These are phyloP conservation scores for Epistrophella euchroma DNA, from an alignment of 2,888 invertebrate species.

Conservation along the genomic window DNA sequence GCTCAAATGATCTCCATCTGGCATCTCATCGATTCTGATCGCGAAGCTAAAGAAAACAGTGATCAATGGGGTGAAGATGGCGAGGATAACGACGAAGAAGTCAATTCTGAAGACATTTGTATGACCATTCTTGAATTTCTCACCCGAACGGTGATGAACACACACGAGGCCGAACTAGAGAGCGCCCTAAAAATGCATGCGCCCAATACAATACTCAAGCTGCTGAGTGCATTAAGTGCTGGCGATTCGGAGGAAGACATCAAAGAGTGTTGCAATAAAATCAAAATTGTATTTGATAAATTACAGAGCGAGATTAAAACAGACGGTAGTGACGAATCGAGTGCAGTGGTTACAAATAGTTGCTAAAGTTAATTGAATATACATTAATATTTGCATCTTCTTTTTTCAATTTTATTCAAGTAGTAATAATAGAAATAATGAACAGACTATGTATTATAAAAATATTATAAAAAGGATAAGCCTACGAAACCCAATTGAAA, in stretches of 20 bases:
- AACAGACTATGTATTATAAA: conserved; percentile 26
- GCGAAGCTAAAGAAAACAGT: conserved; percentile 70
- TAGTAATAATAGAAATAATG: conserved; percentile 56
- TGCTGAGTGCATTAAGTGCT: conserved; percentile 76
- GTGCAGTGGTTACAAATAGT: conserved; percentile 40
- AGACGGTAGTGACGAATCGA: conserved; percentile 40
- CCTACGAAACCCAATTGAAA: background rate
- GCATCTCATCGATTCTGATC: conserved; percentile 78
- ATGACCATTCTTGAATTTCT: conserved; percentile 79
- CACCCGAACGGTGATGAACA: conserved; percentile 78
- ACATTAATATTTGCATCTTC: conserved; percentile 9
- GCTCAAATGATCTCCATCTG: conserved; percentile 80
- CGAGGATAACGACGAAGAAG: conserved; percentile 75
- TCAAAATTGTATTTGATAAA: conserved; percentile 75
- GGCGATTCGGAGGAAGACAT: conserved; percentile 77
- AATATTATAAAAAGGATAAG: background rate
- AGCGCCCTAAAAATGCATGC: conserved; percentile 72
- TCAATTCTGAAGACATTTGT: conserved; percentile 78
- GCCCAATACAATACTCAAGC: conserved; percentile 73
- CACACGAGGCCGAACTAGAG: conserved; percentile 76
- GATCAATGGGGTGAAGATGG: conserved; percentile 68
- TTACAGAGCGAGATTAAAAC: conserved; percentile 57
- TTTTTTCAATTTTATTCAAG: conserved; percentile 17
- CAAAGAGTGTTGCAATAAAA: conserved; percentile 77
- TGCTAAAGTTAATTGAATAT: conserved; percentile 47